phyloP scores from a whole-genome alignment of 37 sponge, comb jelly and placozoan species.

The Oscarella lobularis region DNA sequence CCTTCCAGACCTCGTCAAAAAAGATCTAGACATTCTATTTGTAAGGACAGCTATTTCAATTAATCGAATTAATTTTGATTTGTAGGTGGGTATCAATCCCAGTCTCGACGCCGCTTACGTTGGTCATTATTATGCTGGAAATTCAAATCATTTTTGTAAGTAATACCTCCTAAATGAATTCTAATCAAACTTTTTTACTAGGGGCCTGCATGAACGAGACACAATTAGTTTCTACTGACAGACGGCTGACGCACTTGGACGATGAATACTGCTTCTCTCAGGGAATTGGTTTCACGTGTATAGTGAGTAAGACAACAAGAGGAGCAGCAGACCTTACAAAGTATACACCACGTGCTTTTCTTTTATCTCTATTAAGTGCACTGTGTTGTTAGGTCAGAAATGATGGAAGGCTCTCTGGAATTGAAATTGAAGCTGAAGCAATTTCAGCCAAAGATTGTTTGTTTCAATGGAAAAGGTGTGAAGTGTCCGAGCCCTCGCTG shows the following conservation, averaged over 20 bases:
- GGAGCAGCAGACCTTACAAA: neutral
- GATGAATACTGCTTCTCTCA: neutral
- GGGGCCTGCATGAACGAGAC: neutral
- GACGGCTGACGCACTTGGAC: neutral
- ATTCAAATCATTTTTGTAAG: constrained; percentile 1
- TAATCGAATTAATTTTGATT: neutral
- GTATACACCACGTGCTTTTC: neutral
- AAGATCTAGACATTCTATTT: neutral
- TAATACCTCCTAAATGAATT: neutral
- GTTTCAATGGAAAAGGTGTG: neutral
- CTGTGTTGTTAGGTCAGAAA: neutral
- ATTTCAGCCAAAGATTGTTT: neutral
- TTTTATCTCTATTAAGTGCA: too few species aligned
- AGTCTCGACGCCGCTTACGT: neutral
- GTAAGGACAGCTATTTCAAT: too few species aligned
- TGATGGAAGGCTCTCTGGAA: neutral
- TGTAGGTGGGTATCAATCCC: neutral
- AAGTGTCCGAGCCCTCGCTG: neutral
- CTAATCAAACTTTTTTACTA: neutral
- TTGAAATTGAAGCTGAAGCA: neutral
- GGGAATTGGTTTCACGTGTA: neutral
- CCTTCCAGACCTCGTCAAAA: neutral
- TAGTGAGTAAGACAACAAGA: neutral
- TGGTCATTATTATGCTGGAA: constrained; percentile 3
- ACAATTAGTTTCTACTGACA: neutral